A percentile compares a stretch with the other conserved stretches of the same genome.
Evolutionary conservation across 2,113 vertebrate species (phyloP).

Genomic region (Silurus asotus): DNA sequence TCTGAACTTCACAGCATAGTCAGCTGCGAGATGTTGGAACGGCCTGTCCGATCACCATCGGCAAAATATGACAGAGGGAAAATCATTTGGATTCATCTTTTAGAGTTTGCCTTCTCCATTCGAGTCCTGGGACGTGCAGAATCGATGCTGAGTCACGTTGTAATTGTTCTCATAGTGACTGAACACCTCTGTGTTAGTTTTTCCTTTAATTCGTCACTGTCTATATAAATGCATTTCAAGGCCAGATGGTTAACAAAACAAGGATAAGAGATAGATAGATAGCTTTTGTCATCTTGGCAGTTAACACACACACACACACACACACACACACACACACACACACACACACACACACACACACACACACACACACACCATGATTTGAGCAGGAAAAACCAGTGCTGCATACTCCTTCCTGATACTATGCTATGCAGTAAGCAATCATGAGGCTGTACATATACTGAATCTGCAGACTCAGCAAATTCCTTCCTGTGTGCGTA

Average conservation of each 20-base stretch:
- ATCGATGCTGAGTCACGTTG: not conserved
- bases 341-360: constrained; percentile 25
- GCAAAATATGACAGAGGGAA: not conserved
- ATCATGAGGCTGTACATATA: constrained; percentile 16
- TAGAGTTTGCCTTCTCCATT: not conserved
- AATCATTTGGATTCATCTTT: not conserved
- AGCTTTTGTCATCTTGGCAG: constrained; percentile 8
- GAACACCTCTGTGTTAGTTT: too few species aligned
- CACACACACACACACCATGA: not conserved
- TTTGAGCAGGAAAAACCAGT: constrained; percentile 19
- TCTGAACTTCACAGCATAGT: not conserved
- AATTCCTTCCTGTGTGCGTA: not conserved
- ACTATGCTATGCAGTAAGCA: not conserved
- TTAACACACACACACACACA: constrained; percentile 12
- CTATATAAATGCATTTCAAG: not conserved
- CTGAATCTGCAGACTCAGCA: constrained; percentile 18
- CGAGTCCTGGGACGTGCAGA: not conserved
- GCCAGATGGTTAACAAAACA: constrained; percentile 17
- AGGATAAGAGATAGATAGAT: not conserved
- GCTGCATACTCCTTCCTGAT: not conserved
- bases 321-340: constrained; percentile 20
- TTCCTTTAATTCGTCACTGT: not conserved
- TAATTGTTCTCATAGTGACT: not conserved
- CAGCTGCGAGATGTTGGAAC: not conserved
- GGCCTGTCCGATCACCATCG: not conserved